Percentiles rank a stretch among this genome's conserved stretches.
These are phyloP conservation scores for Vidua chalybeata DNA, from an alignment of 2,113 vertebrate species.

Conservation along the genomic window DNA sequence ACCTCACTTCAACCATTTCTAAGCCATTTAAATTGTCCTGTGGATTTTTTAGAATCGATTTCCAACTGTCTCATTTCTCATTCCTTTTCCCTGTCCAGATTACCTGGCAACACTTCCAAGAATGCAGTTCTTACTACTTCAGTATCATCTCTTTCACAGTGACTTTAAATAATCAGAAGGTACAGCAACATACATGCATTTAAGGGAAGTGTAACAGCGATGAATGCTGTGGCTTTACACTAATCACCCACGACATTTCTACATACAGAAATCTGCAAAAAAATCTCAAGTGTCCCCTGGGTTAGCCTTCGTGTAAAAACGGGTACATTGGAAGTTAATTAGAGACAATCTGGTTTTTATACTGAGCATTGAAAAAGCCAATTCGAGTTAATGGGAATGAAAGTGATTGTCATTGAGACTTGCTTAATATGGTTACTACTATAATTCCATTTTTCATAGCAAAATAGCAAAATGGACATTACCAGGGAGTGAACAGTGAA, in stretches of 20 bases:
- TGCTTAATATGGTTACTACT: not conserved
- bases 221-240: not conserved
- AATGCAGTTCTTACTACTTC: not conserved
- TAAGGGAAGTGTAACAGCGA: not conserved
- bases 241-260: not conserved
- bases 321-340: not conserved
- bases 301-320: not conserved
- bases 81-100: not conserved
- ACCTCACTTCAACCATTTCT: not conserved
- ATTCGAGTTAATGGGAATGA: not conserved
- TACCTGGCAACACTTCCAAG: not conserved
- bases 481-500: not conserved
- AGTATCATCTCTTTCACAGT: not conserved
- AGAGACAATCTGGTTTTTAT: not conserved
- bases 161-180: not conserved
- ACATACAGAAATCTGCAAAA: not conserved
- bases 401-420: not conserved
- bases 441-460: not conserved
- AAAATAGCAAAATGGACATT: not conserved
- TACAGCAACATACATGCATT: not conserved
- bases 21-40: not conserved
- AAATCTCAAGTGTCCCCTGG: not conserved
- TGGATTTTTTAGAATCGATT: not conserved
- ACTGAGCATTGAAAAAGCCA: not conserved
- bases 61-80: not conserved